Evolutionary conservation across 2,113 vertebrate species (phyloP), one percentile per base, ranked within the genome.

Genomic region (Nesoenas mayeri): DNA sequence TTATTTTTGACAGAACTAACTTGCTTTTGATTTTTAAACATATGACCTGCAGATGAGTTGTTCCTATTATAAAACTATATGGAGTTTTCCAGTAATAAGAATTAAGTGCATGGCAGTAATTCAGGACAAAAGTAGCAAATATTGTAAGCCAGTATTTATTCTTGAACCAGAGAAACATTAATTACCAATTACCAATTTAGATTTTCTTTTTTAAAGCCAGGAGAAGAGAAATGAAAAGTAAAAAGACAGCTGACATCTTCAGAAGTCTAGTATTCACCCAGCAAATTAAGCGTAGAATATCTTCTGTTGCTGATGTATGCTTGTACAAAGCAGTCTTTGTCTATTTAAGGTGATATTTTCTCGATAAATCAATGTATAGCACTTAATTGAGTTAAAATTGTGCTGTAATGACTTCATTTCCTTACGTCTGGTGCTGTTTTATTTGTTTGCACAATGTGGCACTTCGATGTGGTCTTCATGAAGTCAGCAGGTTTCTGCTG

Each of bases 231-330:
- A 42, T 42, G 42, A 42, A 42, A 42, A 42, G 15, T 42, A 16
- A 42, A 42, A 42, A 42, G 42, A 42, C 42, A 42, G 38, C 34
- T 79, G 56, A 40, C 89, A n/a, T 95, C 85, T 83, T 3, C 6
- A 56, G 54, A 91, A 89, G 89, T 74, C 83, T 97, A 56, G 14
- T 91, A 38, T 93, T 96, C 83, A 94, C 88, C 70, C 24, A 3
- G 70, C 90, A 78, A n/a, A 22, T 81, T 65, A 77, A 78, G 64
- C 31, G 61, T 93, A 65, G 47, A 40, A 10, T 91, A 65, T 92
- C 38, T 86, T 71, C 31, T 65, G 22, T 79, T 88, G 58, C 82
- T 78, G 54, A 47, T 15, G 14, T 72, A 31, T 36, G 21, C 57
- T 77, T 70, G 58, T 66, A 79, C 50, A 89, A 87, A 81, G 32